Evolutionary conservation across 2,888 invertebrate species (phyloP).

Genomic region (Aspidapion aeneum): DNA sequence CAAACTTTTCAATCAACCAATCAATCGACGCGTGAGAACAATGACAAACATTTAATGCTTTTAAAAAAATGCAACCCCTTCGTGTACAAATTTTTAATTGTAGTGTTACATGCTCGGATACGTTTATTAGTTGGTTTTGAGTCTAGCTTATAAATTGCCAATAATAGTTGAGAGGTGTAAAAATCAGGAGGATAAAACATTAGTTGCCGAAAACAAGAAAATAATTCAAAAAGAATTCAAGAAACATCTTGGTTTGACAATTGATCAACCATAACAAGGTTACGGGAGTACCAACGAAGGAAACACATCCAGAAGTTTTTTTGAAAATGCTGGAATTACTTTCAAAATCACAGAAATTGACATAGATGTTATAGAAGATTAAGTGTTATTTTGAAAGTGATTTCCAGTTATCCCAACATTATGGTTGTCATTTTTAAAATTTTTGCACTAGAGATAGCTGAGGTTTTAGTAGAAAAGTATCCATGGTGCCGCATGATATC

Average conservation of each 20-base stretch:
- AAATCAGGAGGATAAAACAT: not conserved
- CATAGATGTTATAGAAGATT: constrained; percentile 6
- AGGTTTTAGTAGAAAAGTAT: constrained; percentile 7
- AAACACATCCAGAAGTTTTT: constrained; percentile 5
- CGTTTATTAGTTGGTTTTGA: constrained; percentile 2
- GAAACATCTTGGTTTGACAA: not conserved
- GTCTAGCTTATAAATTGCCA: constrained; percentile 2
- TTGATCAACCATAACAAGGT: constrained; percentile 7
- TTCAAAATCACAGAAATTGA: constrained; percentile 6
- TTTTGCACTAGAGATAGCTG: constrained; percentile 5
- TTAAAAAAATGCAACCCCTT: not conserved
- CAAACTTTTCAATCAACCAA: too few relatives aligned
- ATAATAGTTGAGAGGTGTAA: not conserved
- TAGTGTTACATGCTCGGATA: constrained; percentile 2
- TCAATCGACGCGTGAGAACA: too few relatives aligned
- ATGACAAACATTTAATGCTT: not conserved
- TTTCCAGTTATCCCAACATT: constrained; percentile 9
- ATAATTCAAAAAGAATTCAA: constrained; percentile 9
- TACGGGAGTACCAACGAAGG: constrained; percentile 2
- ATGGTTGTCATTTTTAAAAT: constrained; percentile 3
- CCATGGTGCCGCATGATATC: constrained; percentile 9
- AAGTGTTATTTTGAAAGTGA: constrained; percentile 10
- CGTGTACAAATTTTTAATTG: not conserved
- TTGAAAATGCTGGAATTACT: not conserved
- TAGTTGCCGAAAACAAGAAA: constrained; percentile 6